These are phyloP conservation scores for Apamea anceps DNA, from an alignment of 2,888 invertebrate species.

Conservation along the genomic window DNA sequence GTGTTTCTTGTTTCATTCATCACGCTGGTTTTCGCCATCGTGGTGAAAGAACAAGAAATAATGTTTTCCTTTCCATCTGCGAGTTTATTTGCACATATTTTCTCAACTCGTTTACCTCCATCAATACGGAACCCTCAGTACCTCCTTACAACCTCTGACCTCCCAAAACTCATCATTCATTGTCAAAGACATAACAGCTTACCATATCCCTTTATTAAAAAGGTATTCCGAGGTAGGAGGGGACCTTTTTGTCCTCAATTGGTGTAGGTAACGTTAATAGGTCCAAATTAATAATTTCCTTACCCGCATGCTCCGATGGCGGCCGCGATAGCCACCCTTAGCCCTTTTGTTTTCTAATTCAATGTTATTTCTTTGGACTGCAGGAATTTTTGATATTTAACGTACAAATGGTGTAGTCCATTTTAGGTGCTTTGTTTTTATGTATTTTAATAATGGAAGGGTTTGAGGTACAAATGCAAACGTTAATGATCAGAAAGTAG, in stretches of 20 bases:
- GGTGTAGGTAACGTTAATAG: slow-evolving; percentile 83
- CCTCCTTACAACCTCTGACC: slow-evolving; percentile 59
- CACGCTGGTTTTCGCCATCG: not conserved
- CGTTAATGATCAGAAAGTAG: not conserved
- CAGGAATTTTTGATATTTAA: slow-evolving; percentile 69
- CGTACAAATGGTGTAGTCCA: slow-evolving; percentile 43
- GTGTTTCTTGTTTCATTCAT: not conserved
- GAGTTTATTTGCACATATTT: slow-evolving; percentile 12
- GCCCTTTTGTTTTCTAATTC: slow-evolving; percentile 81
- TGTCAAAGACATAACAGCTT: slow-evolving; percentile 75
- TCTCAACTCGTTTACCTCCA: slow-evolving; percentile 38
- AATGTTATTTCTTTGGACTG: slow-evolving; percentile 77
- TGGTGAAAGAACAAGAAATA: not conserved
- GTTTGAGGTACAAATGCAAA: not conserved
- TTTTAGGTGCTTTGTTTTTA: slow-evolving; percentile 14
- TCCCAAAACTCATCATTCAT: slow-evolving; percentile 73
- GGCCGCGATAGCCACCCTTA: slow-evolving; percentile 73
- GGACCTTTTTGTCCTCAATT: slow-evolving; percentile 82
- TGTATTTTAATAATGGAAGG: not conserved
- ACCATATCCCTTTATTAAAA: slow-evolving; percentile 76
- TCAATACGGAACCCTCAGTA: slow-evolving; percentile 49
- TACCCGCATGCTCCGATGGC: slow-evolving; percentile 77
- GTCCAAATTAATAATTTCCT: slow-evolving; percentile 86
- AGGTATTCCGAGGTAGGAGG: slow-evolving; percentile 75
- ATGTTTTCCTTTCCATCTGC: slow-evolving; percentile 2